Conservation (phyloP, 23 tunicate genomes). For the Ascidia mentula region DNA sequence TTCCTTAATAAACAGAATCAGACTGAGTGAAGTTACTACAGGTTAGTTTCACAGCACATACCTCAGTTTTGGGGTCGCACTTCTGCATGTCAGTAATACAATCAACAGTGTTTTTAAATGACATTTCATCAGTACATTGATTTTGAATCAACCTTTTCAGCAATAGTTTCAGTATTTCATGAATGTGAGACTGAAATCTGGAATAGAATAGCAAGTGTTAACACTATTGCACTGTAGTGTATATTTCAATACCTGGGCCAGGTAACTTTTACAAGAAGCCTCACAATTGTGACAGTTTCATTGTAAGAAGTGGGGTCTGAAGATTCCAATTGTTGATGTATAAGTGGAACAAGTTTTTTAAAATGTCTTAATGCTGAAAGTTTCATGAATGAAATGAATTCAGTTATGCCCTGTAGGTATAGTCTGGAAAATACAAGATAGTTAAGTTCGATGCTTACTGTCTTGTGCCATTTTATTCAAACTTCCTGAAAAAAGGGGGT, state of each 20-base stretch:
- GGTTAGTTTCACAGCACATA: too few relatives aligned
- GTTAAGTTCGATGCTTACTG: background rate
- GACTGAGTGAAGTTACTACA: background rate
- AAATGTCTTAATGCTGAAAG: conserved; percentile 15
- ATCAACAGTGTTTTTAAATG: background rate
- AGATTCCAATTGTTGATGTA: conserved; percentile 14
- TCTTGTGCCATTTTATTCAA: background rate
- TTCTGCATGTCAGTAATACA: background rate
- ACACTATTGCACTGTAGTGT: background rate
- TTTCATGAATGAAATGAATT: background rate
- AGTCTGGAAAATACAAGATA: background rate
- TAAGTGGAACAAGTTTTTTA: conserved; percentile 18
- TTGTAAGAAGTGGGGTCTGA: background rate
- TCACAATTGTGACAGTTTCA: background rate
- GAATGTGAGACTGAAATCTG: background rate
- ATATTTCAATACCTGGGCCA: background rate
- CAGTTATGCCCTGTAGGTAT: background rate
- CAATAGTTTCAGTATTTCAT: conserved; percentile 5
- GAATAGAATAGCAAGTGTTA: too few relatives aligned
- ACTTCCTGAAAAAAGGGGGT: background rate
- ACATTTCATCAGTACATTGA: background rate
- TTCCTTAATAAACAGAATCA: background rate
- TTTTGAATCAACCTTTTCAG: conserved; percentile 6
- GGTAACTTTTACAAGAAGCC: background rate
- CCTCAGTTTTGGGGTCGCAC: background rate